Evolutionary conservation across 2,113 vertebrate species (phyloP).

Genomic region (Fulmarus glacialis): DNA sequence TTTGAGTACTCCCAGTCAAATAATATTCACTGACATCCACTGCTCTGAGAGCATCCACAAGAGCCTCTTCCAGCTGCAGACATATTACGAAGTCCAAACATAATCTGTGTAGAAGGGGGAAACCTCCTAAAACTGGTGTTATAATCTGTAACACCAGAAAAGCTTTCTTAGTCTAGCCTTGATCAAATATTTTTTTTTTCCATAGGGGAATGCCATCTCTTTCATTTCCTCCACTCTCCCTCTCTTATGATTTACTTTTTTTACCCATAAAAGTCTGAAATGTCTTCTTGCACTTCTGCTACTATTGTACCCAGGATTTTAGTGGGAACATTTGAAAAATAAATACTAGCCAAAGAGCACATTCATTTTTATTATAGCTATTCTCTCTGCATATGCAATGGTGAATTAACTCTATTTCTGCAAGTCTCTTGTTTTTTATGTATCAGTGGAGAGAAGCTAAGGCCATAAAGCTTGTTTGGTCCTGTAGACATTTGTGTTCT

Average conservation of each 20-base stretch:
- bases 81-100: not conserved
- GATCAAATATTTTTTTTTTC: not conserved
- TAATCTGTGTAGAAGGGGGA: not conserved
- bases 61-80: not conserved
- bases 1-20: not conserved
- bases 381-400: slow-evolving; percentile 34
- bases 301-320: slow-evolving; percentile 29
- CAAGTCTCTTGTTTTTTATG: slow-evolving; percentile 32
- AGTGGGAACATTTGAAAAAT: slow-evolving; percentile 56
- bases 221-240: not conserved
- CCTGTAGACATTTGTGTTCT: not conserved
- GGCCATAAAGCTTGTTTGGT: slow-evolving; percentile 22
- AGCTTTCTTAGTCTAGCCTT: not conserved
- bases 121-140: not conserved
- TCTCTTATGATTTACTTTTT: not conserved
- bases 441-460: not conserved
- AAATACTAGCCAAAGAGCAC: slow-evolving; percentile 52
- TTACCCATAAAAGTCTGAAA: not conserved
- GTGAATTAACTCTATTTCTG: slow-evolving; percentile 36
- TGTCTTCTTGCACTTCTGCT: slow-evolving; percentile 21
- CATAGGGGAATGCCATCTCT: not conserved
- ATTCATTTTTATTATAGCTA: slow-evolving; percentile 46
- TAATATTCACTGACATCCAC: not conserved
- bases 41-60: not conserved
- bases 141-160: not conserved